Evolutionary conservation across 2,113 vertebrate species (phyloP), one percentile per base, ranked within the genome.

Genomic region (Coturnix japonica): DNA sequence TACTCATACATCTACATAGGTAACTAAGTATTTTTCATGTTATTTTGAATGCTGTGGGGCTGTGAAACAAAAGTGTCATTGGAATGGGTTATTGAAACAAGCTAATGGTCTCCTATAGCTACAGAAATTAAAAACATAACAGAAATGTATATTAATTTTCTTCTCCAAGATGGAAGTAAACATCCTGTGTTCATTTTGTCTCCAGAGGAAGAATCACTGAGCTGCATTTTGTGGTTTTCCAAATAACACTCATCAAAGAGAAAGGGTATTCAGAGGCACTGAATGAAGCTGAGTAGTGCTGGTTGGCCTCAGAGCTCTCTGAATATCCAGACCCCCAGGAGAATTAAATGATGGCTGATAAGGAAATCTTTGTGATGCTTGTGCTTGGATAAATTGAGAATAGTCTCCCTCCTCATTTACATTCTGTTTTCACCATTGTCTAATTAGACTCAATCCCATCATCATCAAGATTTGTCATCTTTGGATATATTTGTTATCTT

Each of bases 131-230:
- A 75, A 71, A 57, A 41, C 6, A 37, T 73, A 76, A 81, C 7
- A 83, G 43, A 81, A 11, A 35, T 71, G 25, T 59, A 49, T 49
- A 31, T 41, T 15, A 60, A 80, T 91, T 89, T 94, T n/a, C 56
- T 94, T 80, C 72, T 87, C 59, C 54, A 59, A 80, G 56, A 71
- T 91, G 70, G 25, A 94, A 91, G 57, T 26, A 66, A 85, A 70
- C 21, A 17, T 59, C 44, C 31, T 79, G 31, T 35, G 46, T 76
- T 89, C 71, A 85, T 73, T 94, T 30, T 70, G 41, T 79, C 81
- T 89, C 87, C 4, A 11, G 54, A 77, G 84, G 41, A 89, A 89
- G 54, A 87, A 79, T 46, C 23, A 44, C 13, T 79, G 59, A 30
- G 33, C 44, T 76, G 63, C 6, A 0, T 91, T 87, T 81, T 92